Evolutionary conservation across 2,797 vertebrate genomes (phyloP), one percentile per base, ranked within the genome.

Genomic region (Oryzias dopingdopingensis): DNA sequence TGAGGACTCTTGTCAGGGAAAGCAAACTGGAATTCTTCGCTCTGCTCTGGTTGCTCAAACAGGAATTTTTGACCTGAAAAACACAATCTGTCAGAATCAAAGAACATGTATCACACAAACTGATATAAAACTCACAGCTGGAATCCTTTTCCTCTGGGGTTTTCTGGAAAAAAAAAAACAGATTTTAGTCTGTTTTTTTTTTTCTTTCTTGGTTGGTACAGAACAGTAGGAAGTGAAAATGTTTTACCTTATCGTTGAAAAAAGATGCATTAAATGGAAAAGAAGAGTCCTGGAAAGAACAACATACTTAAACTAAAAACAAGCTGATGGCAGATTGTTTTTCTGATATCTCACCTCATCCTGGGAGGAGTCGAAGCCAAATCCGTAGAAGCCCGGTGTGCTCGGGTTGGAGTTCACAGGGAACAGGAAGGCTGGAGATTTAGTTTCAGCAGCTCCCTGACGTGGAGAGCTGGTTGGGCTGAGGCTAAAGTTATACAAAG

Each of bases 181-280:
- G 49, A 2, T 42, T 4, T 56, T 57, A 42, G 37, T 3, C 52
- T 23, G 49, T 47, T 66, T 47, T 29, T 13, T 13, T 37, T 26
- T 3, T 22, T 22, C 20, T 22, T 22, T 22, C 20, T 22, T 22
- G 20, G 32, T 37, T 4, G 4, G 29, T 51, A 47, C 0, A 18
- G 4, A 5, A 61, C 0, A 0, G 1, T 1, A 42, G 51, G 6
- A 54, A 51, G 23, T 5, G 23, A 6, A 42, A 60, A 14, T 4
- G 1, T 3, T 13, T 41, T 87, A 93, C 92, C 91, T 92, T 91
- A 24, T 89, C 77, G 2, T 42, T 79, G 68, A 93, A 93, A 54
- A 89, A 88, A 23, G 91, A 76, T 45, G 80, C 74, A 17, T 78
- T 54, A 50, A 93, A 93, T 23, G 65, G 50, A 37, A 92, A 92